phyloP scores from a whole-genome alignment of 2,113 vertebrate genomes.

The Brachionichthys hirsutus region DNA sequence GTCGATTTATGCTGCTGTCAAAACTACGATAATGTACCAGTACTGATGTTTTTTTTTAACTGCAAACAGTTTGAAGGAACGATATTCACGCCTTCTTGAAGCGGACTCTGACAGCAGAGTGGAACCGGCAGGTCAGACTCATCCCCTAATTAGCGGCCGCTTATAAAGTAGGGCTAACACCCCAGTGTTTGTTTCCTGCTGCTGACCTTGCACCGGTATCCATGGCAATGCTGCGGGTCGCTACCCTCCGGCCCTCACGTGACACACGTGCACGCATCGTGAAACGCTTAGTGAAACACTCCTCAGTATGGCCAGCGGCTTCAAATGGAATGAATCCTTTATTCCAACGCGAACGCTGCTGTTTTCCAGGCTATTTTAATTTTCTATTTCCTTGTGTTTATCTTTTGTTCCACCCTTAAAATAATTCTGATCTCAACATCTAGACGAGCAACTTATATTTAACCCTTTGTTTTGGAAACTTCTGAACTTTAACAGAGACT shows the following conservation, averaged over 20 bases:
- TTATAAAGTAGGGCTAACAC: slow-evolving; percentile 54
- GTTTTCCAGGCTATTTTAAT: slow-evolving; percentile 22
- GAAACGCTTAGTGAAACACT: slow-evolving; percentile 25
- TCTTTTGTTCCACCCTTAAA: slow-evolving; percentile 12
- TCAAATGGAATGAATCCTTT: slow-evolving; percentile 35
- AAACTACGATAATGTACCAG: background rate
- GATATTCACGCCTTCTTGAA: background rate
- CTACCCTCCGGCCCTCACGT: slow-evolving; percentile 54
- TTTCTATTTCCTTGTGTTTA: slow-evolving; percentile 12
- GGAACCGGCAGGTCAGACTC: slow-evolving; percentile 33
- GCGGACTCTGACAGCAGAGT: background rate
- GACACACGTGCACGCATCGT: slow-evolving; percentile 38
- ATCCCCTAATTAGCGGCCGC: slow-evolving; percentile 65
- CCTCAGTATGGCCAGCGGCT: slow-evolving; percentile 33
- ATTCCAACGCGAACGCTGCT: background rate
- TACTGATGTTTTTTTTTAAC: background rate
- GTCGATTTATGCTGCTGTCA: background rate
- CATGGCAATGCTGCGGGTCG: slow-evolving; percentile 45
- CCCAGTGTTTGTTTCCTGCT: slow-evolving; percentile 63
- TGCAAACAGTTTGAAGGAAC: background rate
- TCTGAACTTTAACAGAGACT: slow-evolving; percentile 13
- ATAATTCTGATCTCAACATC: too few relatives aligned
- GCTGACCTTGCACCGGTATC: slow-evolving; percentile 40
- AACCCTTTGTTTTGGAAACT: slow-evolving; percentile 1
- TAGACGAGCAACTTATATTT: slow-evolving; percentile 1